Percentiles rank a stretch among this genome's conserved stretches.
phyloP scores from a whole-genome alignment of 1,140 invertebrate species.

The Armadillidium nasatum region DNA sequence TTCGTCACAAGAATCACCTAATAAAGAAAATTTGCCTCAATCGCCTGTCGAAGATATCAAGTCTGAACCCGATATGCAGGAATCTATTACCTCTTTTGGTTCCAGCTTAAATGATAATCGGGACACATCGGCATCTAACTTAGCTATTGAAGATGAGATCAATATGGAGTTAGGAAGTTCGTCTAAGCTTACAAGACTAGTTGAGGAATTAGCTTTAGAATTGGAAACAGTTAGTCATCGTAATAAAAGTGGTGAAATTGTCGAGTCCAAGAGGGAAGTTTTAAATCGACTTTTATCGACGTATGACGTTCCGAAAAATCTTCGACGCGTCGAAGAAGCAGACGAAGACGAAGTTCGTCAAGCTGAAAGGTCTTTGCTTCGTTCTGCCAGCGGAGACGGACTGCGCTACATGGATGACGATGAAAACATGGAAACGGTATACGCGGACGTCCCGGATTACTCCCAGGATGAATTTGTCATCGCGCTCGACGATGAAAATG shows the following conservation, averaged over 20 bases:
- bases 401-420: slow-evolving; percentile 41
- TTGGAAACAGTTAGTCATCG: slow-evolving; percentile 37
- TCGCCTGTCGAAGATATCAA: neutral
- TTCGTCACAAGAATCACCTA: neutral
- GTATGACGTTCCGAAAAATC: slow-evolving; percentile 42
- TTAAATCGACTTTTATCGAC: slow-evolving; percentile 37
- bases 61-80: slow-evolving; percentile 1
- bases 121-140: neutral
- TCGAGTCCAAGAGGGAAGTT: slow-evolving; percentile 39
- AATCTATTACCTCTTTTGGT: neutral
- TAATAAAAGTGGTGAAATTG: slow-evolving; percentile 14
- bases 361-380: slow-evolving; percentile 35
- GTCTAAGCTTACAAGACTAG: slow-evolving; percentile 29
- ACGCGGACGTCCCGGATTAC: slow-evolving; percentile 43
- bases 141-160: neutral
- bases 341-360: slow-evolving; percentile 33
- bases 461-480: slow-evolving; percentile 44
- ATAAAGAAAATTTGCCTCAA: neutral
- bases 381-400: slow-evolving; percentile 36
- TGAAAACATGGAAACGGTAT: slow-evolving; percentile 43
- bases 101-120: neutral
- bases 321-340: slow-evolving; percentile 39
- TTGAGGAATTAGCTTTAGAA: slow-evolving; percentile 42
- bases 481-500: slow-evolving; percentile 44
- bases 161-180: neutral